Evolutionary conservation across 2,797 vertebrate species (phyloP), one percentile per base, ranked within the genome.

Genomic region (Crenichthys baileyi): DNA sequence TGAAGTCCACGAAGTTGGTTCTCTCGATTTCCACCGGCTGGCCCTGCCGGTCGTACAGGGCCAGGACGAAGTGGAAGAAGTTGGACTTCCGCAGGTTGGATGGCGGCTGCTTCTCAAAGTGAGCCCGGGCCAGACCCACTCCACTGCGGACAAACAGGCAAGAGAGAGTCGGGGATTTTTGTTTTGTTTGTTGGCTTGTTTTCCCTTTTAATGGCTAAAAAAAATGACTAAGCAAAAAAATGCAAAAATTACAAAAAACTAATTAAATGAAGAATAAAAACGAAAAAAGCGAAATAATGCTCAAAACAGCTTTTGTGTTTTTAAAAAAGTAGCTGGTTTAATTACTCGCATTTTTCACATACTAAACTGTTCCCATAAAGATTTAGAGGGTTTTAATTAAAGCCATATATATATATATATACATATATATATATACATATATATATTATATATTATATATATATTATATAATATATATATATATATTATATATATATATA

Each of bases 31-130:
- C 98, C 96, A 99, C 98, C 60, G 98, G 98, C 93, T 99, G 98
- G 86, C 98, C 98, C 95, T 98, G 98, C 72, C 98, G 96, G 96
- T 99, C 98, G 90, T 99, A 99, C 76, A 99, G 95, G 78, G 98
- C 98, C 95, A 99, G 94, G 84, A 99, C 98, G 94, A 99, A 99
- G 97, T 99, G 98, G 96, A 99, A 98, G 96, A 99, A 99, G 97
- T 99, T 99, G 95, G 98, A 99, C 94, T 99, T 99, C 83, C 98
- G 95, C 90, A 99, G 96, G 94, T 99, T 99, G 92, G 98, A 98
- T 78, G 98, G 98, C 85, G 98, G 98, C 94, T 99, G 98, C 95
- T 99, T 99, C 96, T 99, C 98, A 91, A 99, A 99, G 95, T 99
- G 98, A 84, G 98, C 98, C 94, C 98, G 97, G 94, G 98, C 98